Evolutionary conservation across 2,888 invertebrate genomes (phyloP).

Genomic region (Napeogenes inachia): DNA sequence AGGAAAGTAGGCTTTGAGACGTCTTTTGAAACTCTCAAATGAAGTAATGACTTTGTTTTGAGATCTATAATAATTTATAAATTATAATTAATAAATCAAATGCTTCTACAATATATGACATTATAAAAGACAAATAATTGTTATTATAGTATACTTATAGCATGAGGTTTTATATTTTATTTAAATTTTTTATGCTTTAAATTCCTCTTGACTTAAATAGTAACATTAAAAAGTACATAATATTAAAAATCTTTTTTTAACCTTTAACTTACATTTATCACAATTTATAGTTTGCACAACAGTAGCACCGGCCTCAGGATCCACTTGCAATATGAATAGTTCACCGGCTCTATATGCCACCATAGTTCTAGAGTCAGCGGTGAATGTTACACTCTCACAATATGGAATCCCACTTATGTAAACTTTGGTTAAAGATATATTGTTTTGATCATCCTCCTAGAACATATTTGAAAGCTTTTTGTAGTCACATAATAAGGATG

Average conservation of each 20-base stretch:
- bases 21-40: slow-evolving; percentile 49
- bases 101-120: background rate
- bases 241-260: background rate
- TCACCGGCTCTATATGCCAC: slow-evolving; percentile 44
- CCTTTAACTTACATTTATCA: slow-evolving; percentile 49
- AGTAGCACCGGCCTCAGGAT: slow-evolving; percentile 57
- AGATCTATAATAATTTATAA: slow-evolving; percentile 59
- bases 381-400: slow-evolving; percentile 54
- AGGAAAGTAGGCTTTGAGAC: slow-evolving; percentile 68
- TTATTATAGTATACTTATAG: background rate
- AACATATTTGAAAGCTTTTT: slow-evolving; percentile 11
- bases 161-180: background rate
- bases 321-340: slow-evolving; percentile 53
- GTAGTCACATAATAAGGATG: background rate
- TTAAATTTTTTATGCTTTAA: background rate
- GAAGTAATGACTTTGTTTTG: slow-evolving; percentile 73
- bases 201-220: too few relatives aligned
- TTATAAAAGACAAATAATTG: background rate
- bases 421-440: slow-evolving; percentile 58
- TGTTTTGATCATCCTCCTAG: slow-evolving; percentile 59
- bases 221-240: too few relatives aligned
- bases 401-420: slow-evolving; percentile 46
- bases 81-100: background rate
- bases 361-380: slow-evolving; percentile 52
- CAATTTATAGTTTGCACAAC: slow-evolving; percentile 50